These are phyloP conservation scores for Odontesthes bonariensis DNA, from an alignment of 2,113 vertebrate genomes.

Conservation along the genomic window DNA sequence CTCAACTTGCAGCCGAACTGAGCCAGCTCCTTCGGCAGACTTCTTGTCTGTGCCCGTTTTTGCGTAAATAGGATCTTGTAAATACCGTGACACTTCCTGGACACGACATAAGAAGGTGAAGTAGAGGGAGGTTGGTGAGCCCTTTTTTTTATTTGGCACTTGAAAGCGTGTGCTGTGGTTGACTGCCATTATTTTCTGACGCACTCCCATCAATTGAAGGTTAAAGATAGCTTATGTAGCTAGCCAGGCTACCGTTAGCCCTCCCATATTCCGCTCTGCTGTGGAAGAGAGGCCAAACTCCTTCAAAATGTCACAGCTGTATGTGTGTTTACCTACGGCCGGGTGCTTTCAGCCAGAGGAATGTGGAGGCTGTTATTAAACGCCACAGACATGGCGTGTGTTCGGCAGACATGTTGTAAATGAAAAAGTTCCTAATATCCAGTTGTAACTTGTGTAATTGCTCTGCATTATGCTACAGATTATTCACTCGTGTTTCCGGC, in stretches of 20 bases:
- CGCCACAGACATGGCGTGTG: neutral
- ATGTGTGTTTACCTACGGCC: neutral
- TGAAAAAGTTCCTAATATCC: neutral
- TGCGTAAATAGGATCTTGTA: neutral
- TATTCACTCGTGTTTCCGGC: neutral
- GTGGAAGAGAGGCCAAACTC: constrained; percentile 64
- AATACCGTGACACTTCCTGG: constrained; percentile 25
- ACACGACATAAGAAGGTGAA: constrained; percentile 34
- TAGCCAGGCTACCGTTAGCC: constrained; percentile 73
- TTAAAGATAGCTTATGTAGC: constrained; percentile 76
- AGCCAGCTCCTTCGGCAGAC: constrained; percentile 23
- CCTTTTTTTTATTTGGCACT: constrained; percentile 30
- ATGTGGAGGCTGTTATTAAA: neutral
- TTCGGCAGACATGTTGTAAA: neutral
- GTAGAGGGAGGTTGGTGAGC: constrained; percentile 7
- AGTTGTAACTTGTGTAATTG: constrained; percentile 52
- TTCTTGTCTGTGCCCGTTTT: constrained; percentile 9
- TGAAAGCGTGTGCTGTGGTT: constrained; percentile 37
- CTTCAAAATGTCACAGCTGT: constrained; percentile 39
- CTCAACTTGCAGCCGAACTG: constrained; percentile 60
- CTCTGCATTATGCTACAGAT: neutral
- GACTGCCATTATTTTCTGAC: constrained; percentile 42
- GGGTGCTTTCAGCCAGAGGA: neutral
- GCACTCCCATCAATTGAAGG: constrained; percentile 74
- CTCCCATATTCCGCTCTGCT: neutral